A percentile compares a stretch with the other conserved stretches of the same genome.
phyloP scores from a whole-genome alignment of 2,888 invertebrate genomes.

The Chelonus formosanus region DNA sequence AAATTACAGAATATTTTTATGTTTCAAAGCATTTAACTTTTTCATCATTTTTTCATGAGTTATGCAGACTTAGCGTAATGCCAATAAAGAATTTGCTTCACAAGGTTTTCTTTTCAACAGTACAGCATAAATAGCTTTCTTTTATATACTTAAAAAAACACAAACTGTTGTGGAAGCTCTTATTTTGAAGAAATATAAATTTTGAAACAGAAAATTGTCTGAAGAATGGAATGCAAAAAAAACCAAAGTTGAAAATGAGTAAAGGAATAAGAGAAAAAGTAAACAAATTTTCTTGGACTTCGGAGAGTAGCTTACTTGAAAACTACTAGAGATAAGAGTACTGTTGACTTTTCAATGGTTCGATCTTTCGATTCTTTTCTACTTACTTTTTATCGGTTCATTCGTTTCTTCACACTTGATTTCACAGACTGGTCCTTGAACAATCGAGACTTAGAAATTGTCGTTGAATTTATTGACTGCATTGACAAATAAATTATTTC shows the following conservation, averaged over 20 bases:
- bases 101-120: too few relatives aligned
- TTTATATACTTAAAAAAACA: background rate
- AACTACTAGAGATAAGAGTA: constrained; percentile 19
- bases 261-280: constrained; percentile 31
- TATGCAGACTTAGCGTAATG: too few relatives aligned
- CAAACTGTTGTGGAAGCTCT: constrained; percentile 3
- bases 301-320: constrained; percentile 39
- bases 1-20: too few relatives aligned
- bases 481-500: background rate
- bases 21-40: too few relatives aligned
- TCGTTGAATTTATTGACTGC: background rate
- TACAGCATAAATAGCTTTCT: too few relatives aligned
- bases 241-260: constrained; percentile 8
- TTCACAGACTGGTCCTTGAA: background rate
- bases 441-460: constrained; percentile 1
- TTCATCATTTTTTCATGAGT: too few relatives aligned
- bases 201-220: background rate
- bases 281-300: constrained; percentile 43
- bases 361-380: constrained; percentile 36
- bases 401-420: constrained; percentile 16
- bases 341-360: constrained; percentile 40
- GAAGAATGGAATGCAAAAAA: background rate
- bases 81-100: too few relatives aligned
- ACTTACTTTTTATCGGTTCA: constrained; percentile 1
- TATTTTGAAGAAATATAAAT: background rate